Evolutionary conservation across 2,888 invertebrate genomes (phyloP), one percentile per base, ranked within the genome.

Genomic region (Caenorhabditis sp.): DNA sequence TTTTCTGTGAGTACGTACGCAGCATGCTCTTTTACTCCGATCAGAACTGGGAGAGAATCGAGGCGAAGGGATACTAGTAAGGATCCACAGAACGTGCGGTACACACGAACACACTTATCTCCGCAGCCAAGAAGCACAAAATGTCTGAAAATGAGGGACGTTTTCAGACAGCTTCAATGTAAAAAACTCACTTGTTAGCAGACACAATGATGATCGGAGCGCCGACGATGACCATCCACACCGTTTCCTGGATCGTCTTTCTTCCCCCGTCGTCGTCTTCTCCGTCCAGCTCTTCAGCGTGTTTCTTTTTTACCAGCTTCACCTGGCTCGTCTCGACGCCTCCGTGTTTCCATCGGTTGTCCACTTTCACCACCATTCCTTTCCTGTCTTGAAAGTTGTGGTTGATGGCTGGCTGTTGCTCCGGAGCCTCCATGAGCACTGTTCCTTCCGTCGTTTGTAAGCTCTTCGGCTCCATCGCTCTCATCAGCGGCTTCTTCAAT

Each of bases 401-500:
- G 11, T 46, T 45, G 4, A 82, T 35, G 4, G 48, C 58, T 5
- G 70, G 15, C 41, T 71, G 68, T 50, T 56, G 63, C 32, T 79
- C 79, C 1, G 81, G 81, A 17, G 72, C 70, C 15, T 82, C 81
- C 73, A 82, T 66, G 22, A 80, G 41, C 2, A 66, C 79, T 9
- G 62, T 65, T 37, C 71, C 75, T 7, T 79, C 76, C 45, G 50
- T 66, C 1, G 71, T 65, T 26, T 46, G 27, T n/a, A 79, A 26
- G n/a, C 70, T 56, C 11, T 71, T 73, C 24, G 53, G 46, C 27
- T 79, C 75, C 17, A 66, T 41, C 0, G 75, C 45, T 20, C 81
- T 39, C n/a, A 81, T n/a, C 8, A 35, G 22, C 8, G 81, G 81
- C 27, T 77, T 74, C 70, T 73, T 46, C 8, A 72, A 41, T 11